A percentile compares a stretch with the other conserved stretches of the same genome.
phyloP scores from a whole-genome alignment of 2,113 vertebrate species.

The Scomber japonicus region DNA sequence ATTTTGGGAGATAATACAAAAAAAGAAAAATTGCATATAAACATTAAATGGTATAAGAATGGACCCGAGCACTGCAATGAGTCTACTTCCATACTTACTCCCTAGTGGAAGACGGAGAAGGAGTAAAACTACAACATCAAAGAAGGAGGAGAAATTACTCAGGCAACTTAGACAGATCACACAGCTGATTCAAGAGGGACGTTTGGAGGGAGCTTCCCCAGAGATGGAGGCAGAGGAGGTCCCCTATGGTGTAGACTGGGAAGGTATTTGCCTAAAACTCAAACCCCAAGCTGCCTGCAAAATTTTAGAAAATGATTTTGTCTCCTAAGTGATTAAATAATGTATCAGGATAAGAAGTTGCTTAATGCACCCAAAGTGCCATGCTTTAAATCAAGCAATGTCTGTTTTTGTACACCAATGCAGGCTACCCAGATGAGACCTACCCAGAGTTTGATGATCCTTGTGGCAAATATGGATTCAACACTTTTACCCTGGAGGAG shows the following conservation, averaged over 20 bases:
- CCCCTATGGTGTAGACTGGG: constrained; percentile 92
- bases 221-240: constrained; percentile 96
- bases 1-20: neutral
- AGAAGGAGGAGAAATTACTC: constrained; percentile 91
- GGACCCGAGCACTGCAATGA: neutral
- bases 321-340: neutral
- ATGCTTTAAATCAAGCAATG: neutral
- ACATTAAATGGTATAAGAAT: neutral
- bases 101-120: constrained; percentile 76
- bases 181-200: constrained; percentile 92
- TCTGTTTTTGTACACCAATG: constrained; percentile 62
- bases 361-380: neutral
- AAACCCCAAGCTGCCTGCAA: neutral
- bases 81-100: constrained; percentile 22
- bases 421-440: constrained; percentile 96
- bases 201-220: constrained; percentile 89
- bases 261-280: constrained; percentile 82
- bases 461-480: constrained; percentile 67
- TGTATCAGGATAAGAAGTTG: neutral
- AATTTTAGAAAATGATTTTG: neutral
- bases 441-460: constrained; percentile 88
- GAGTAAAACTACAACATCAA: constrained; percentile 83
- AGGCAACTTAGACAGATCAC: constrained; percentile 91
- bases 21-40: neutral
- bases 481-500: constrained; percentile 84